A percentile compares a stretch with the other conserved stretches of the same genome.
Evolutionary conservation across 2,888 invertebrate species (phyloP).

Genomic region (Ophraella communa): DNA sequence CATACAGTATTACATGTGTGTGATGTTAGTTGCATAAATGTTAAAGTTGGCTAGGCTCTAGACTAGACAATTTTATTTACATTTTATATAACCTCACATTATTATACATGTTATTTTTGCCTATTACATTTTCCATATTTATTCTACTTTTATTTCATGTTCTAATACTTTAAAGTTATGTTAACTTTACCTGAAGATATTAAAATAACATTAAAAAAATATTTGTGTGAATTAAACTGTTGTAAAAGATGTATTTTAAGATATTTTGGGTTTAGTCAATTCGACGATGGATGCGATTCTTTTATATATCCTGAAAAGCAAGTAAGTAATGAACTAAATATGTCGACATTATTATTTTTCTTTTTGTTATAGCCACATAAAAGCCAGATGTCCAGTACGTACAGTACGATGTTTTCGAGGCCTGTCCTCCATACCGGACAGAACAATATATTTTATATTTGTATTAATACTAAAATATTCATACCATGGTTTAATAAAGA

Average conservation of each 20-base stretch:
- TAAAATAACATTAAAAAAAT: not conserved
- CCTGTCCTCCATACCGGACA: too few relatives aligned
- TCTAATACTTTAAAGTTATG: not conserved
- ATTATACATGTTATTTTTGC: too few relatives aligned
- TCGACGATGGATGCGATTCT: slow-evolving; percentile 20
- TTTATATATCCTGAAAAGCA: slow-evolving; percentile 26
- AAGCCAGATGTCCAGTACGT: not conserved
- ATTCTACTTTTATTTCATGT: not conserved
- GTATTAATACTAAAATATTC: too few relatives aligned
- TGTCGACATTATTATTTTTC: not conserved
- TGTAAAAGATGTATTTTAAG: slow-evolving; percentile 40
- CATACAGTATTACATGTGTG: too few relatives aligned
- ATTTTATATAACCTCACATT: too few relatives aligned
- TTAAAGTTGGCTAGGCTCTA: too few relatives aligned
- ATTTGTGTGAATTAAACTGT: slow-evolving; percentile 24
- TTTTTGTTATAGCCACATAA: not conserved
- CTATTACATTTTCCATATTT: not conserved
- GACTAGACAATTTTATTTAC: too few relatives aligned
- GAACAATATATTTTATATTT: too few relatives aligned
- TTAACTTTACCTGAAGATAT: not conserved
- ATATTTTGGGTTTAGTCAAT: slow-evolving; percentile 34
- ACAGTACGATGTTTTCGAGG: too few relatives aligned
- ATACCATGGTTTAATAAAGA: too few relatives aligned
- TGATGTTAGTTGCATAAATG: too few relatives aligned
- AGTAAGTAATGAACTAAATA: not conserved